A percentile compares a stretch with the other conserved stretches of the same genome.
Evolutionary conservation across 2,888 invertebrate species (phyloP).

Genomic region (Plemyria rubiginata): DNA sequence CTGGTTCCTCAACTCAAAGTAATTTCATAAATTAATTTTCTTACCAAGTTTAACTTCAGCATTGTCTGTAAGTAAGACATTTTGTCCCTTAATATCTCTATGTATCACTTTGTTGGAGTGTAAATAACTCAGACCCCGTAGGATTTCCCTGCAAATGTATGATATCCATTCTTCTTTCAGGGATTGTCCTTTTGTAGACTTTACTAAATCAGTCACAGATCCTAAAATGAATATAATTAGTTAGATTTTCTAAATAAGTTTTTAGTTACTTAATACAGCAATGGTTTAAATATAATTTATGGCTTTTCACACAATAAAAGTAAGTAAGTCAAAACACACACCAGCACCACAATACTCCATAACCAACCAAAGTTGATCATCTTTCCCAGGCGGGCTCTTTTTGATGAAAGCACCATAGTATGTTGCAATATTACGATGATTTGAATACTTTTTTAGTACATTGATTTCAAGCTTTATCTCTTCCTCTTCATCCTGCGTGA

Average conservation of each 20-base stretch:
- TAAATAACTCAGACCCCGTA: constrained; percentile 97
- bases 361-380: constrained; percentile 99
- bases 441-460: constrained; percentile 99
- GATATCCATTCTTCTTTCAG: constrained; percentile 99
- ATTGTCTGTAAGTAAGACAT: constrained; percentile 99
- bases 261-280: background rate
- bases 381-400: constrained; percentile 99
- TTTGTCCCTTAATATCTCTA: constrained; percentile 99
- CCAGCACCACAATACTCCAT: constrained; percentile 99
- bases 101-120: constrained; percentile 99
- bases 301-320: constrained; percentile 10
- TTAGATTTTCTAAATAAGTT: background rate
- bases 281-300: constrained; percentile 4
- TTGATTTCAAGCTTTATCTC: constrained; percentile 99
- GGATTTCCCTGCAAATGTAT: constrained; percentile 98
- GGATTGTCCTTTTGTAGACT: constrained; percentile 99
- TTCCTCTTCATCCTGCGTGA: constrained; percentile 99
- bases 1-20: background rate
- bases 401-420: constrained; percentile 99
- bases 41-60: constrained; percentile 99
- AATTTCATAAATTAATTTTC: constrained; percentile 39
- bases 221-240: constrained; percentile 72
- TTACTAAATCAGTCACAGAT: constrained; percentile 99
- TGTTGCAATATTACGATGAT: constrained; percentile 99
- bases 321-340: constrained; percentile 47